Conservation (phyloP, 2,888 invertebrate species). For the Tribolium freemani region DNA sequence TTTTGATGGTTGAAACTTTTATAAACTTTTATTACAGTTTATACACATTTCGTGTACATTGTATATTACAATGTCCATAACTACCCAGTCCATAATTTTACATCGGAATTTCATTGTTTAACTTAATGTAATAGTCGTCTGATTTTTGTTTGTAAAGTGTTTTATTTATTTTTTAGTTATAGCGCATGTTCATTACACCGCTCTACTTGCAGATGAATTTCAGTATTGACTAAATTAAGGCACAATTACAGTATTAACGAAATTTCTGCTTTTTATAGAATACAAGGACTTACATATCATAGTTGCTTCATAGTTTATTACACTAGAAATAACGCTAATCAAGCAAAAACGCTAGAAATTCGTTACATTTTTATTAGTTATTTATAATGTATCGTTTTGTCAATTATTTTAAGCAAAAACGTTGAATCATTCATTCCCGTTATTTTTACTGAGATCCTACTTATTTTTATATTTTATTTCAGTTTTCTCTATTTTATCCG, state of each 20-base stretch:
- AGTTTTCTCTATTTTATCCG: conserved; percentile 8
- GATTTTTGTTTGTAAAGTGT: conserved; percentile 20
- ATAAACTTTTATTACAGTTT: conserved; percentile 16
- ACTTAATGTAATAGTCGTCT: neutral
- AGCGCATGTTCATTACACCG: conserved; percentile 11
- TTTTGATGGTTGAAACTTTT: conserved; percentile 34
- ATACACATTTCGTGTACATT: neutral
- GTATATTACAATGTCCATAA: conserved; percentile 3
- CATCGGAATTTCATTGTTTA: neutral
- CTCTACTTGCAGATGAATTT: conserved; percentile 19
- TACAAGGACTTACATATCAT: conserved; percentile 31
- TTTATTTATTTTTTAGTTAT: conserved; percentile 8
- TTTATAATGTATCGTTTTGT: neutral
- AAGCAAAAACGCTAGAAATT: neutral
- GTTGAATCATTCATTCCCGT: conserved; percentile 10
- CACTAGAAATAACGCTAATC: conserved; percentile 17
- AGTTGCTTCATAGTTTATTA: conserved; percentile 21
- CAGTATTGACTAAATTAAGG: conserved; percentile 33
- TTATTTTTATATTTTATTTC: conserved; percentile 18
- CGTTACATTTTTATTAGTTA: conserved; percentile 12
- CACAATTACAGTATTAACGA: conserved; percentile 37
- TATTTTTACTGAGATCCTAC: conserved; percentile 5
- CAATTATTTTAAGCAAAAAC: neutral
- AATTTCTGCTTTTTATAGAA: conserved; percentile 22
- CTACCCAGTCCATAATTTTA: neutral